These are phyloP conservation scores for Schizopygopsis pylzovi DNA, from an alignment of 2,797 vertebrate species.

Conservation along the genomic window DNA sequence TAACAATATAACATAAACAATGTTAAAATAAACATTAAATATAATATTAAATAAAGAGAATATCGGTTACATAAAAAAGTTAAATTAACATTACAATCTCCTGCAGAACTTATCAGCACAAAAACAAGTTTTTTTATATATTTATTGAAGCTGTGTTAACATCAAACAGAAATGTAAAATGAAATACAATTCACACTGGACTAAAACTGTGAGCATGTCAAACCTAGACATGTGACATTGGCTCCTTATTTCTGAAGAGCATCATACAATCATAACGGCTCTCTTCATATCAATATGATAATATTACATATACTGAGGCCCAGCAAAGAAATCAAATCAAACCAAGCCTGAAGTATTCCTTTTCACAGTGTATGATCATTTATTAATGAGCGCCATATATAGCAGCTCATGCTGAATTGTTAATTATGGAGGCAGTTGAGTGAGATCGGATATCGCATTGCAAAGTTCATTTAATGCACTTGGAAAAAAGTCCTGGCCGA, in stretches of 20 bases:
- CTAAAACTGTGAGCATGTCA: not conserved
- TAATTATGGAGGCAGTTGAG: constrained; percentile 36
- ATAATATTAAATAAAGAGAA: not conserved
- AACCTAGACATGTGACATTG: not conserved
- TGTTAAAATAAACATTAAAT: not conserved
- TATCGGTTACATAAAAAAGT: no score
- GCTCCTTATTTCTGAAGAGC: not conserved
- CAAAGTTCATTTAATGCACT: constrained; percentile 27
- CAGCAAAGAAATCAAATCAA: constrained; percentile 31
- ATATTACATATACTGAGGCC: constrained; percentile 20
- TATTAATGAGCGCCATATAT: constrained; percentile 42
- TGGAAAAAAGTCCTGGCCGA: not conserved
- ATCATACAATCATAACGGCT: not conserved
- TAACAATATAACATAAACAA: no score
- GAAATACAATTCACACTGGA: not conserved
- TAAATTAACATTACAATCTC: not conserved
- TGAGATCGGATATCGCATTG: constrained; percentile 20
- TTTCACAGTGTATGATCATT: constrained; percentile 31
- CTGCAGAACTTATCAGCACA: not conserved
- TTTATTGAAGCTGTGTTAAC: not conserved
- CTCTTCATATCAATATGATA: constrained; percentile 42
- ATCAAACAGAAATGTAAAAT: not conserved
- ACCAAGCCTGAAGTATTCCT: constrained; percentile 36
- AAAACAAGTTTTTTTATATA: not conserved
- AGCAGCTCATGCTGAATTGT: constrained; percentile 37